Conservation (phyloP, 2,113 vertebrate genomes). For the Clupea harengus region DNA sequence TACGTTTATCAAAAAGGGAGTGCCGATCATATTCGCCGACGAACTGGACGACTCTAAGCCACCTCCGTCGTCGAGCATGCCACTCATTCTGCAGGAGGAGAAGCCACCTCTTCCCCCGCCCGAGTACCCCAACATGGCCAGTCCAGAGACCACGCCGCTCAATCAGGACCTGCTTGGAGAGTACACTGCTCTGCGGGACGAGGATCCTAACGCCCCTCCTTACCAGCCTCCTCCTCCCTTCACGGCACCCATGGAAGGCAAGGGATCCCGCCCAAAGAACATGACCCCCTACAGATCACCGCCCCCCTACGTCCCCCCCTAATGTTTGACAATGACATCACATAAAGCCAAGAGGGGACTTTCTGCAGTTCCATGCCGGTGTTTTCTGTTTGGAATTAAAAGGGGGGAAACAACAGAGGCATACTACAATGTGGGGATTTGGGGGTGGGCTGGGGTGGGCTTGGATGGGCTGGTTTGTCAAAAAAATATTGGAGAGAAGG, state of each 20-base stretch:
- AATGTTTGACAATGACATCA: conserved; percentile 68
- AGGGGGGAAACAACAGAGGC: conserved; percentile 21
- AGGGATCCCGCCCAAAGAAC: conserved; percentile 98
- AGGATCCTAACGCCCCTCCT: conserved; percentile 94
- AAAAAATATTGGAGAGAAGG: conserved; percentile 33
- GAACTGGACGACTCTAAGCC: conserved; percentile 97
- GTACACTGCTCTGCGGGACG: conserved; percentile 89
- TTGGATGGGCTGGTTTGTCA: conserved; percentile 16
- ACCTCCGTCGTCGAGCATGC: conserved; percentile 94
- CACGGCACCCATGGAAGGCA: conserved; percentile 93
- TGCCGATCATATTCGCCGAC: conserved; percentile 95
- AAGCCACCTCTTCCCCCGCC: conserved; percentile 96
- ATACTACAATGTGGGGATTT: conserved; percentile 44
- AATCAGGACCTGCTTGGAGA: conserved; percentile 93
- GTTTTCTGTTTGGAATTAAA: conserved; percentile 71
- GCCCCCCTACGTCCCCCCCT: conserved; percentile 97
- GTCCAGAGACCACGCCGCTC: conserved; percentile 88
- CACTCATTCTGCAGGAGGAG: conserved; percentile 95
- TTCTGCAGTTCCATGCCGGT: conserved; percentile 73
- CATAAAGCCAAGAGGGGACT: conserved; percentile 66
- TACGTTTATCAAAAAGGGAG: conserved; percentile 97
- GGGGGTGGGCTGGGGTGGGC: conserved; percentile 46
- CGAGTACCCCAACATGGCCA: conserved; percentile 91
- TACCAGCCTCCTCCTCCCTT: conserved; percentile 97
- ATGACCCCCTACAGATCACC: conserved; percentile 99